Evolutionary conservation across 1,140 invertebrate genomes (phyloP).

Genomic region (Nasonia longicornis): DNA sequence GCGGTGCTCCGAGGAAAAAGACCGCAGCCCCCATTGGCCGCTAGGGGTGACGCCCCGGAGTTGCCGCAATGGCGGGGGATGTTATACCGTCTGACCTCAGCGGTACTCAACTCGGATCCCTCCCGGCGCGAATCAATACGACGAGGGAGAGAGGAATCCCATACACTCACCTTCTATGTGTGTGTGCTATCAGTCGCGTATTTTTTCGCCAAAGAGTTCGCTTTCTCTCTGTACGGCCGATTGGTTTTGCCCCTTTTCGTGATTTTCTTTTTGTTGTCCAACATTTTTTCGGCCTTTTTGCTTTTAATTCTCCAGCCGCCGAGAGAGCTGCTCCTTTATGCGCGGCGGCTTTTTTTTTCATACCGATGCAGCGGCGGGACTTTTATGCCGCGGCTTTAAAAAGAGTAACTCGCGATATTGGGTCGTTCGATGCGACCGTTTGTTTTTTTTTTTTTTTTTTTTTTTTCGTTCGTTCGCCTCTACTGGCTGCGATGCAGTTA

Average conservation of each 20-base stretch:
- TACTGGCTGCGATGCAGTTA: slow-evolving; percentile 2
- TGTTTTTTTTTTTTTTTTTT: neutral
- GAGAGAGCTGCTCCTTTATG: no score
- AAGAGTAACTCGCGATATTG: slow-evolving; percentile 2
- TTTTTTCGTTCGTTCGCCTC: neutral
- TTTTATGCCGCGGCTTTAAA: neutral
- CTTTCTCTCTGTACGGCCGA: neutral
- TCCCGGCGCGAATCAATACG: slow-evolving; percentile 47
- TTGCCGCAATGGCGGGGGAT: slow-evolving; percentile 41
- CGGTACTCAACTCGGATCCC: slow-evolving; percentile 46
- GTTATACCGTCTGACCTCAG: slow-evolving; percentile 36
- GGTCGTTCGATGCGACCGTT: neutral
- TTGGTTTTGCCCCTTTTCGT: neutral
- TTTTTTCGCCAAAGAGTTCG: neutral
- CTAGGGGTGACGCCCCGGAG: slow-evolving; percentile 34
- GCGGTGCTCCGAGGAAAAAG: slow-evolving; percentile 38
- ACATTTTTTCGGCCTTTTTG: neutral
- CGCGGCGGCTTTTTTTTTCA: no score
- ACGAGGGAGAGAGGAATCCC: neutral
- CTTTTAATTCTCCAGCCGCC: no score
- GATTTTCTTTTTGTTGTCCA: neutral
- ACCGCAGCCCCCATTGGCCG: slow-evolving; percentile 41
- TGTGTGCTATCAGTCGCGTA: neutral
- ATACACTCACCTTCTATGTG: no score
- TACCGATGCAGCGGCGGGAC: no score